Evolutionary conservation across 2,797 vertebrate genomes (phyloP), one percentile per base, ranked within the genome.

Genomic region (Falco peregrinus): DNA sequence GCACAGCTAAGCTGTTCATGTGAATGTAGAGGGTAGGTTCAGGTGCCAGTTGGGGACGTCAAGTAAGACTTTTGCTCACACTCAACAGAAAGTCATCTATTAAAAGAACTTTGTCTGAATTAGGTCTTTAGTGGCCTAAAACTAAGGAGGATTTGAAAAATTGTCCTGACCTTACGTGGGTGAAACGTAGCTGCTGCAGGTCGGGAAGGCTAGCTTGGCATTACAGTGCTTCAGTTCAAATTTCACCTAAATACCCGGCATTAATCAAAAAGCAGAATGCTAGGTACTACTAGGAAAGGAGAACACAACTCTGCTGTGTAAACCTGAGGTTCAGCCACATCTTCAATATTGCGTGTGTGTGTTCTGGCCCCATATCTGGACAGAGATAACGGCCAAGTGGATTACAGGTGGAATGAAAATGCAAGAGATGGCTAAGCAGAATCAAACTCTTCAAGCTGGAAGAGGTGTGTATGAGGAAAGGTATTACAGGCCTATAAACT

Each of bases 391-490:
- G n/a, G 45, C n/a, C 80, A 41, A 64, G 68, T 29, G 33, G n/a
- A 10, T 70, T 31, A 43, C 28, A 39, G 18, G 1, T 43, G 41
- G 29, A 37, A 54, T 28, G 13, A 73, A 65, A 51, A 57, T 5
- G 6, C 5, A 21, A 47, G 48, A 67, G 25, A 4, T 0, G 0
- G 28, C 41, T n/a, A 33, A 67, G 53, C 39, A 54, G 18, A 28
- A 28, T 65, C 47, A 15, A 4, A 54, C 31, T 77, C 17, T 54
- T 71, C 11, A 60, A 60, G 41, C 31, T n/a, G 4, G 11, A 67
- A 73, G 53, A 67, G 8, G 8, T 45, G 14, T 20, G 33, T 77
- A 31, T 33, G 31, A 70, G 35, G 51, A 48, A 41, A 59, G 39
- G 24, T 21, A 31, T 6, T 71, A 29, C 41, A 77, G 47, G 31